Evolutionary conservation across 2,797 vertebrate species (phyloP).

Genomic region (Sardinella longiceps): DNA sequence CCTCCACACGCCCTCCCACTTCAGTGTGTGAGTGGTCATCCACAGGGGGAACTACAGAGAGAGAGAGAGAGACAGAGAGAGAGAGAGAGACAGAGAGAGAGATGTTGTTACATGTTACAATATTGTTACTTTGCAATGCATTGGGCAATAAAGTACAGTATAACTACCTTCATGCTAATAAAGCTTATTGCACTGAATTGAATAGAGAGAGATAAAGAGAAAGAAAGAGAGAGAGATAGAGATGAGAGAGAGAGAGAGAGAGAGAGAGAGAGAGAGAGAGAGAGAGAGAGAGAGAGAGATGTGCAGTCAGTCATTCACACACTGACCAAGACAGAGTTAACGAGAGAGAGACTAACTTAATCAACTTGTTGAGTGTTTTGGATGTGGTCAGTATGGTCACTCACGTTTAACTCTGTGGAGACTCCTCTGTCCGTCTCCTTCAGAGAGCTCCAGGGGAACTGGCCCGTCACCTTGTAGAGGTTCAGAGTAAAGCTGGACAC

Average conservation of each 20-base stretch:
- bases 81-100: not conserved
- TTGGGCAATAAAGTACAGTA: too few relatives aligned
- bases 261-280: not conserved
- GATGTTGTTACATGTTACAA: too few relatives aligned
- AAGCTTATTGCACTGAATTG: too few relatives aligned
- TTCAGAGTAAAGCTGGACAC: slow-evolving; percentile 85
- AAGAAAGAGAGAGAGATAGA: slow-evolving; percentile 18
- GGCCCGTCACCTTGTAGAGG: slow-evolving; percentile 93
- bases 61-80: not conserved
- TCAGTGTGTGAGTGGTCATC: slow-evolving; percentile 86
- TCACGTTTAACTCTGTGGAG: slow-evolving; percentile 89
- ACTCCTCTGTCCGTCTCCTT: slow-evolving; percentile 93
- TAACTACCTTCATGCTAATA: too few relatives aligned
- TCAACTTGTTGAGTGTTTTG: not conserved
- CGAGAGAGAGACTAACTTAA: too few relatives aligned
- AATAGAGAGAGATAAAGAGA: not conserved
- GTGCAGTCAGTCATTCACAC: not conserved
- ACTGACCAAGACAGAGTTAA: not conserved
- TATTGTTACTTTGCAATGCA: too few relatives aligned
- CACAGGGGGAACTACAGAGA: slow-evolving; percentile 86
- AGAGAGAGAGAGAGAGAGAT: not conserved
- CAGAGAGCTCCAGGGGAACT: slow-evolving; percentile 97
- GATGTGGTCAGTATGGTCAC: slow-evolving; percentile 41
- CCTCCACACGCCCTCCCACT: slow-evolving; percentile 97
- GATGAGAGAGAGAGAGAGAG: not conserved